phyloP scores from a whole-genome alignment of 2,888 invertebrate species.

The Drosophila stalkeri region DNA sequence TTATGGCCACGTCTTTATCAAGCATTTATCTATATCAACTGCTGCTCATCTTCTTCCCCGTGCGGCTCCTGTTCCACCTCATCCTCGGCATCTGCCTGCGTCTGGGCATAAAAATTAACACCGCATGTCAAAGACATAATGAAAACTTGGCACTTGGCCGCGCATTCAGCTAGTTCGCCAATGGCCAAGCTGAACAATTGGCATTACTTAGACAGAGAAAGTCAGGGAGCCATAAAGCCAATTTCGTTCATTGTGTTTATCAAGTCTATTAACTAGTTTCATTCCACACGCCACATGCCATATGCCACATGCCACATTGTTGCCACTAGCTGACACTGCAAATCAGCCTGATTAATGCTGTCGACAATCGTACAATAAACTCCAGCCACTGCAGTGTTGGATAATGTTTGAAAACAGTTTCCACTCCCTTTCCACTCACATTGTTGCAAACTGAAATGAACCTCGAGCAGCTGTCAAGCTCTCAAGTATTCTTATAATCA shows the following conservation, averaged over 20 bases:
- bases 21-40: conserved; percentile 39
- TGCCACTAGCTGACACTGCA: conserved; percentile 29
- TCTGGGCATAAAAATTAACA: conserved; percentile 57
- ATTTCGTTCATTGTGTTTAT: conserved; percentile 26
- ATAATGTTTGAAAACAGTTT: background rate
- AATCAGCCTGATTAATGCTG: conserved; percentile 20
- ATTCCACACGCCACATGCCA: conserved; percentile 7
- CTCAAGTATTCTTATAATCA: background rate
- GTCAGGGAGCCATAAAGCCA: conserved; percentile 21
- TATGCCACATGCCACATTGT: conserved; percentile 19
- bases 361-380: background rate
- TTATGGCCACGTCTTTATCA: conserved; percentile 31
- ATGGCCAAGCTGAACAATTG: conserved; percentile 25
- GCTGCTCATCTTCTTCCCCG: conserved; percentile 4
- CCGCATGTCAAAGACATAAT: conserved; percentile 52
- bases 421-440: background rate
- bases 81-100: background rate
- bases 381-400: background rate
- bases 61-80: background rate
- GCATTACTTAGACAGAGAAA: conserved; percentile 4
- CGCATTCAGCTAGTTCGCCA: conserved; percentile 18
- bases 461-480: background rate
- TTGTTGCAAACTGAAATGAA: background rate
- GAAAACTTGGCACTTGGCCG: conserved; percentile 36
- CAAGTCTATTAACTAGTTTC: conserved; percentile 26